phyloP scores from a whole-genome alignment of 2,888 invertebrate species.

The Habroteleia sp. region DNA sequence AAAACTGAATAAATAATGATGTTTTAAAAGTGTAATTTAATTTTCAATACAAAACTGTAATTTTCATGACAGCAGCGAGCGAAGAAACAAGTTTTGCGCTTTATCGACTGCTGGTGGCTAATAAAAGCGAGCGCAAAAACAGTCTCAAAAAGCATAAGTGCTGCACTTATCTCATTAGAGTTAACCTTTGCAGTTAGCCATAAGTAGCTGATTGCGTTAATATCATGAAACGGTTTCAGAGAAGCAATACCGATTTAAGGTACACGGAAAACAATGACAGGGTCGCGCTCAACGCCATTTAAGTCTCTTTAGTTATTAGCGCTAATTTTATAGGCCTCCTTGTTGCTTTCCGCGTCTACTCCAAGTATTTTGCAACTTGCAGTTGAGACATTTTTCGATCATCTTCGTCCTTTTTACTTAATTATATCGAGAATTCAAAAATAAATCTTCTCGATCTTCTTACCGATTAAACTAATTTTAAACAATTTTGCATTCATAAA shows the following conservation, averaged over 20 bases:
- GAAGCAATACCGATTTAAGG: slow-evolving; percentile 32
- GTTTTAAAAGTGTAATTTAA: slow-evolving; percentile 13
- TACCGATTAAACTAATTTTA: too few relatives aligned
- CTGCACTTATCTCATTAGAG: slow-evolving; percentile 64
- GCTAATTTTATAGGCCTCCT: slow-evolving; percentile 28
- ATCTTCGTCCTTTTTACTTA: neutral
- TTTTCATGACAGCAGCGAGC: slow-evolving; percentile 6
- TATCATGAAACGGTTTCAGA: slow-evolving; percentile 28
- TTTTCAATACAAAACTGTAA: slow-evolving; percentile 21
- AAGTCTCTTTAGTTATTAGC: slow-evolving; percentile 8
- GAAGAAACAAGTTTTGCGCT: slow-evolving; percentile 30
- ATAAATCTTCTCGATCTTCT: too few relatives aligned
- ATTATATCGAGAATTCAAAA: neutral
- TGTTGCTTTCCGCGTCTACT: neutral
- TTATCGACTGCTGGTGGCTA: slow-evolving; percentile 46
- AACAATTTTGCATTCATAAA: too few relatives aligned
- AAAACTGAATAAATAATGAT: slow-evolving; percentile 2
- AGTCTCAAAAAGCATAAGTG: slow-evolving; percentile 52
- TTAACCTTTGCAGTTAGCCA: slow-evolving; percentile 57
- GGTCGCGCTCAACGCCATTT: neutral
- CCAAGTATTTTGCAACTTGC: neutral
- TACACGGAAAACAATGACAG: slow-evolving; percentile 44
- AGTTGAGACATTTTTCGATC: neutral
- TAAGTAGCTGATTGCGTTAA: slow-evolving; percentile 61
- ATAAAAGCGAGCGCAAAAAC: slow-evolving; percentile 47